Percentiles rank a stretch among this genome's conserved stretches.
These are phyloP conservation scores for Molorchus minor DNA, from an alignment of 2,888 invertebrate genomes.

Conservation along the genomic window DNA sequence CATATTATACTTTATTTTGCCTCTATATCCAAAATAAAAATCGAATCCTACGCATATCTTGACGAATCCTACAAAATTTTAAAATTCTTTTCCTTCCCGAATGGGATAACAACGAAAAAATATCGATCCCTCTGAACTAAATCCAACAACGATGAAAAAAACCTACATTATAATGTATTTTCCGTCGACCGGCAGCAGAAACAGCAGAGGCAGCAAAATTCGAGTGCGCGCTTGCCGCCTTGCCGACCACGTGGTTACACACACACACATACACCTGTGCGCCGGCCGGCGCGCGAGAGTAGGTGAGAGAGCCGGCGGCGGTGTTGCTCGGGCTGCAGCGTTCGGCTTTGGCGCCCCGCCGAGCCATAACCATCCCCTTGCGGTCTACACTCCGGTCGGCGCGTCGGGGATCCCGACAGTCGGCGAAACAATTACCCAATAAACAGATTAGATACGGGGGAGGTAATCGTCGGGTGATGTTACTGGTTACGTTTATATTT, in stretches of 20 bases:
- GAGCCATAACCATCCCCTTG: conserved; percentile 63
- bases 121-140: no score
- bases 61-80: no score
- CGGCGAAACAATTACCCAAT: no score
- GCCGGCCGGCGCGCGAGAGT: conserved; percentile 56
- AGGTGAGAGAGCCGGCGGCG: conserved; percentile 54
- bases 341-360: conserved; percentile 61
- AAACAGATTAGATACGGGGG: conserved; percentile 6
- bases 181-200: no score
- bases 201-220: background rate
- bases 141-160: no score
- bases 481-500: no score
- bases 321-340: conserved; percentile 48
- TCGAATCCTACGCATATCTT: no score
- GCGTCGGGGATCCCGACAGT: conserved; percentile 51
- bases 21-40: no score
- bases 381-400: conserved; percentile 58
- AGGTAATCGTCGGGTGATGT: conserved; percentile 11
- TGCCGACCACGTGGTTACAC: conserved; percentile 66
- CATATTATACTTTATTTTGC: no score
- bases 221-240: conserved; percentile 29
- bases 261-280: conserved; percentile 69
- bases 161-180: no score
- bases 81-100: no score
- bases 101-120: no score